These are phyloP conservation scores for Amblyraja radiata DNA, from an alignment of 2,797 vertebrate species.

Conservation along the genomic window DNA sequence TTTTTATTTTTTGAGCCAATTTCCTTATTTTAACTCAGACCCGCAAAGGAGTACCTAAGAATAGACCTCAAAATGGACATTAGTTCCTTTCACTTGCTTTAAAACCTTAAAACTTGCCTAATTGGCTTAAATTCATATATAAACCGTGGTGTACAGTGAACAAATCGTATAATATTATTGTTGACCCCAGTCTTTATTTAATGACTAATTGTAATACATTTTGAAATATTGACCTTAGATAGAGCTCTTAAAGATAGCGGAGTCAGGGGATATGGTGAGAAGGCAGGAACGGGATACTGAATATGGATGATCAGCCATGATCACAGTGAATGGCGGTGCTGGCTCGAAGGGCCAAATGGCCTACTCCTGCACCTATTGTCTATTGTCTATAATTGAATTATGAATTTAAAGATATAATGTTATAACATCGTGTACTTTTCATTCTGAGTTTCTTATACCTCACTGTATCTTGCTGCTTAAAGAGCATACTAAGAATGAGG, in stretches of 20 bases:
- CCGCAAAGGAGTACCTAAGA: neutral
- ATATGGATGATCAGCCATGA: too few species aligned
- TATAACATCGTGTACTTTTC: neutral
- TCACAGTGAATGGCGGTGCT: too few species aligned
- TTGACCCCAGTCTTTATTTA: neutral
- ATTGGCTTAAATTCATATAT: neutral
- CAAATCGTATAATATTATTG: neutral
- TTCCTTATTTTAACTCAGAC: neutral
- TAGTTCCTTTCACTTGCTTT: neutral
- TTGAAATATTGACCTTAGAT: neutral
- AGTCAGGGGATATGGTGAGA: too few species aligned
- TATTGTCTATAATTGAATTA: neutral
- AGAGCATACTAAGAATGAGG: neutral
- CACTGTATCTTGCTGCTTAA: neutral
- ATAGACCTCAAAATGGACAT: neutral
- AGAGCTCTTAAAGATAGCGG: too few species aligned
- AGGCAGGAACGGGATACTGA: too few species aligned
- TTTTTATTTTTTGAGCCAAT: neutral
- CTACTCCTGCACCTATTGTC: too few species aligned
- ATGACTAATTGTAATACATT: neutral
- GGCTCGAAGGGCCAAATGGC: too few species aligned
- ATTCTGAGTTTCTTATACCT: neutral
- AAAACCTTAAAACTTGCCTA: neutral
- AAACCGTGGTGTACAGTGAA: neutral
- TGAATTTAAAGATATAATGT: neutral